These are phyloP conservation scores for Eupeodes luniger DNA, from an alignment of 2,888 invertebrate species.

Conservation along the genomic window DNA sequence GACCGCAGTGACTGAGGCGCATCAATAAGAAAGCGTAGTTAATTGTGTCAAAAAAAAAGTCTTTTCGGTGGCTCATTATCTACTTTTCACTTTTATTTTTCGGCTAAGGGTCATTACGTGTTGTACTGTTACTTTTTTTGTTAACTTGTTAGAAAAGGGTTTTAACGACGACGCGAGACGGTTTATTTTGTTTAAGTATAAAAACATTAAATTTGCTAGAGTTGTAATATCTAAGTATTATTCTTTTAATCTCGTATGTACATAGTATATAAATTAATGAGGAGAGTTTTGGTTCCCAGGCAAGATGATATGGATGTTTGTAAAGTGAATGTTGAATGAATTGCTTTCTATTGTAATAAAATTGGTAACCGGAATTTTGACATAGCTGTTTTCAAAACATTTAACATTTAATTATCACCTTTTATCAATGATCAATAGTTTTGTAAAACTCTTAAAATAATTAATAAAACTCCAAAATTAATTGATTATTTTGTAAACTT, in stretches of 20 bases:
- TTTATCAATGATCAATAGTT: no score
- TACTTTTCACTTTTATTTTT: slow-evolving; percentile 50
- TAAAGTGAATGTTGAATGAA: neutral
- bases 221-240: neutral
- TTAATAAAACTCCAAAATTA: no score
- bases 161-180: neutral
- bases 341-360: neutral
- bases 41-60: slow-evolving; percentile 61
- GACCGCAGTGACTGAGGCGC: slow-evolving; percentile 53
- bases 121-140: neutral
- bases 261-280: neutral
- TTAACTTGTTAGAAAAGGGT: neutral
- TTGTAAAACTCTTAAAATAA: no score
- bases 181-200: neutral
- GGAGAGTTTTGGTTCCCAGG: slow-evolving; percentile 42
- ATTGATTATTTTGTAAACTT: no score
- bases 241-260: neutral
- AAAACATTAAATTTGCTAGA: slow-evolving; percentile 11
- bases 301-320: neutral
- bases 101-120: slow-evolving; percentile 53
- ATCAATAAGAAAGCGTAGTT: slow-evolving; percentile 66
- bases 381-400: neutral
- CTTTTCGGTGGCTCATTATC: slow-evolving; percentile 38
- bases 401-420: no score
- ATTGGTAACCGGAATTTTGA: neutral